These are phyloP conservation scores for Cenopis cana DNA, from an alignment of 2,888 invertebrate genomes.

Conservation along the genomic window DNA sequence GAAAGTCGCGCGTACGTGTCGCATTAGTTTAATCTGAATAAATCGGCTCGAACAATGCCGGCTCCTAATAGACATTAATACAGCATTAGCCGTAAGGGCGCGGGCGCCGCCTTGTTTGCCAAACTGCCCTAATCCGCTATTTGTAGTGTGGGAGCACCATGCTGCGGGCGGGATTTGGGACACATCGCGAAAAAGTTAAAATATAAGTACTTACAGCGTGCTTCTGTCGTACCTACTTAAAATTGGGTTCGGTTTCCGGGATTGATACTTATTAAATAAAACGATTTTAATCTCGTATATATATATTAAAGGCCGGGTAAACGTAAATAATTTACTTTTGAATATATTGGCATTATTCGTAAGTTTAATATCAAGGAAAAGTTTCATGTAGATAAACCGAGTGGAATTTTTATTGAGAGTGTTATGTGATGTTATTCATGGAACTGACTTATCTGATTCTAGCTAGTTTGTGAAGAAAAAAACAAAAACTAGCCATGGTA, in stretches of 20 bases:
- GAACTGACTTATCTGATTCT: too few species aligned
- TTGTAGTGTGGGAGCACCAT: conserved; percentile 69
- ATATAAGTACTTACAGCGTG: not conserved
- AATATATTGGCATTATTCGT: not conserved
- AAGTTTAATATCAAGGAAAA: not conserved
- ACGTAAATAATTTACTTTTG: not conserved
- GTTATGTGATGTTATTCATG: not conserved
- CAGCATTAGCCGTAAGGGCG: conserved; percentile 79
- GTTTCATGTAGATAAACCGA: not conserved
- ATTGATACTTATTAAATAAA: too few species aligned
- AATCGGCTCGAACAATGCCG: conserved; percentile 76
- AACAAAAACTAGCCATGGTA: too few species aligned
- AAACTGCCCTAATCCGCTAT: conserved; percentile 85
- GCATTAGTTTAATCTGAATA: conserved; percentile 76
- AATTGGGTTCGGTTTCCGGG: too few species aligned
- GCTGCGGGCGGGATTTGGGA: conserved; percentile 39
- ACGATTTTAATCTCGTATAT: too few species aligned
- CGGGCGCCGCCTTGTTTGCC: conserved; percentile 84
- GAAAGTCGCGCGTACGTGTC: conserved; percentile 70
- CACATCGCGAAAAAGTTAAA: not conserved
- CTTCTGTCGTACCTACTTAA: not conserved
- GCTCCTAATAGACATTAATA: conserved; percentile 82
- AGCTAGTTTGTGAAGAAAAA: not conserved
- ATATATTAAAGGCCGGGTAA: too few species aligned
- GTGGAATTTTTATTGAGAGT: not conserved